Percentiles rank a stretch among this genome's conserved stretches.
Evolutionary conservation across 2,113 vertebrate species (phyloP).

Genomic region (Apteryx mantelli): DNA sequence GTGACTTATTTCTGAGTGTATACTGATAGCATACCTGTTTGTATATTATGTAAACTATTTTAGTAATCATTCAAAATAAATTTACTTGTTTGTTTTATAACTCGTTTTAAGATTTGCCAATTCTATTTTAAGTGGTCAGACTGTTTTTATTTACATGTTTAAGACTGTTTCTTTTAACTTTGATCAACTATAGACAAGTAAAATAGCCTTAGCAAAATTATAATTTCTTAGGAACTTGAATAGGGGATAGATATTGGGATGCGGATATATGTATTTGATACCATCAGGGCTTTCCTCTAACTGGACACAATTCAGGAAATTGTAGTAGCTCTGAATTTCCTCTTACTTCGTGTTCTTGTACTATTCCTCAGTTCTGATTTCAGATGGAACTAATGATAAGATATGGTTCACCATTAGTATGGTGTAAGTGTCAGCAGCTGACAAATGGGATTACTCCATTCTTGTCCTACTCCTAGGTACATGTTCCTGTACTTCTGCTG

Average conservation of each 20-base stretch:
- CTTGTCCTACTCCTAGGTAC: background rate
- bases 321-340: background rate
- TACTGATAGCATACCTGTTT: constrained; percentile 55
- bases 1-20: constrained; percentile 41
- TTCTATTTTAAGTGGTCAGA: background rate
- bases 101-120: background rate
- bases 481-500: background rate
- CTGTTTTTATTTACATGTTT: background rate
- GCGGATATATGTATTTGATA: background rate
- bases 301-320: background rate
- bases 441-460: constrained; percentile 53
- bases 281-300: background rate
- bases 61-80: constrained; percentile 78
- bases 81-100: constrained; percentile 57
- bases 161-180: background rate
- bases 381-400: constrained; percentile 41
- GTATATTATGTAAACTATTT: constrained; percentile 72
- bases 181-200: background rate
- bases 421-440: constrained; percentile 22
- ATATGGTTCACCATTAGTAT: constrained; percentile 22
- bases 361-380: constrained; percentile 17
- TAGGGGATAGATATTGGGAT: background rate
- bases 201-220: background rate
- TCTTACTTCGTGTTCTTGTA: background rate
- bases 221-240: background rate